Evolutionary conservation across 2,888 invertebrate species (phyloP).

Genomic region (Pherbina coryleti): DNA sequence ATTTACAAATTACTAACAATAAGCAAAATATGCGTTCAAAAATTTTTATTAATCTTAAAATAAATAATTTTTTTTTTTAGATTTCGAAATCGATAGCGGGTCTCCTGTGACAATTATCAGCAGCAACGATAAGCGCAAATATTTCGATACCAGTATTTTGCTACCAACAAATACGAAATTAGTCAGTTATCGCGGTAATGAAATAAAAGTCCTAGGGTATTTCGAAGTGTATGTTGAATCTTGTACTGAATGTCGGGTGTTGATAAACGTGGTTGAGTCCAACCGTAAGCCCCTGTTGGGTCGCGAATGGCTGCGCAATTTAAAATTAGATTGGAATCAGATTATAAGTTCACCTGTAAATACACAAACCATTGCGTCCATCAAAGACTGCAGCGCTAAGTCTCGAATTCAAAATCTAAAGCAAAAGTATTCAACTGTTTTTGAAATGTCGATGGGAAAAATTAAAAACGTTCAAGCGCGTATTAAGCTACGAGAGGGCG

Average conservation of each 20-base stretch:
- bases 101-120: constrained; percentile 27
- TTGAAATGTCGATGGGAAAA: constrained; percentile 22
- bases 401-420: not conserved
- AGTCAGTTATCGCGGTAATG: not conserved
- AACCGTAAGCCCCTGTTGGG: not conserved
- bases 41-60: not conserved
- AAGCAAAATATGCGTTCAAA: not conserved
- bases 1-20: not conserved
- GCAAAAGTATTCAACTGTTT: constrained; percentile 1
- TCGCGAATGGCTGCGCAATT: not conserved
- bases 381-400: not conserved
- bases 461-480: constrained; percentile 35
- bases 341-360: not conserved
- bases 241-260: not conserved
- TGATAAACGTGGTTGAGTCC: not conserved
- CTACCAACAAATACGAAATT: not conserved
- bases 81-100: constrained; percentile 24
- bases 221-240: not conserved
- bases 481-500: constrained; percentile 43
- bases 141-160: not conserved
- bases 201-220: not conserved
- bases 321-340: not conserved
- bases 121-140: not conserved
- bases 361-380: not conserved
- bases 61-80: not conserved